phyloP scores from a whole-genome alignment of 2,888 invertebrate species.

The Ectemnius lituratus region DNA sequence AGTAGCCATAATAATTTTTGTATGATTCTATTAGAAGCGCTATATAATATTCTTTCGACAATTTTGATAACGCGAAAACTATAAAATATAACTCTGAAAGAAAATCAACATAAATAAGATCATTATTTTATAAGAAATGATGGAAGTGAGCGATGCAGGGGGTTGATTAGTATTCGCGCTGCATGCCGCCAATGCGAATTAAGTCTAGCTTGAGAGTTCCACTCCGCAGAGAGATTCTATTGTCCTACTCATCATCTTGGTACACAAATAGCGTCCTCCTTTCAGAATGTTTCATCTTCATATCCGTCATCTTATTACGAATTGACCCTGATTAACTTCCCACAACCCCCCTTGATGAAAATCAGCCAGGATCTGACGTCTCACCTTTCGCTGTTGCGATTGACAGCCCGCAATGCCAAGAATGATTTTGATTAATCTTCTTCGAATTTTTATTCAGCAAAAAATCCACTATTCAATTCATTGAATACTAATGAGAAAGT shows the following conservation, averaged over 20 bases:
- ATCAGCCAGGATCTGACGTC: too few species aligned
- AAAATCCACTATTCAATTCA: too few species aligned
- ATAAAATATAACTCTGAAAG: too few species aligned
- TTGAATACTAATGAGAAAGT: too few species aligned
- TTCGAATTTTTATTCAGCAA: too few species aligned
- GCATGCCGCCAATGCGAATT: constrained; percentile 29
- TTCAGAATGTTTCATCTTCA: constrained; percentile 54
- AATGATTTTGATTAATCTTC: too few species aligned
- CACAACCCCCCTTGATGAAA: too few species aligned
- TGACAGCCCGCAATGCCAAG: not conserved
- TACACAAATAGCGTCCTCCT: constrained; percentile 55
- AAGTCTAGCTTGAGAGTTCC: constrained; percentile 25
- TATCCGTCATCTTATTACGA: constrained; percentile 62
- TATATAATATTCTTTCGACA: too few species aligned
- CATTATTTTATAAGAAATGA: not conserved
- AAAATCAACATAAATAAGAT: not conserved
- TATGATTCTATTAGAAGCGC: too few species aligned
- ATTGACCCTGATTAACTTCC: constrained; percentile 63
- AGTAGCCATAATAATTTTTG: too few species aligned
- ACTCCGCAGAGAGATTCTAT: constrained; percentile 36
- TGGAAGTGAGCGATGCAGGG: not conserved
- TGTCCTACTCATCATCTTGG: constrained; percentile 37
- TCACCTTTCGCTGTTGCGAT: not conserved
- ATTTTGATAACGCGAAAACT: too few species aligned
- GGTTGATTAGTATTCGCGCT: constrained; percentile 16